Conservation (phyloP, 2,888 invertebrate species). For the Alitta virens region DNA sequence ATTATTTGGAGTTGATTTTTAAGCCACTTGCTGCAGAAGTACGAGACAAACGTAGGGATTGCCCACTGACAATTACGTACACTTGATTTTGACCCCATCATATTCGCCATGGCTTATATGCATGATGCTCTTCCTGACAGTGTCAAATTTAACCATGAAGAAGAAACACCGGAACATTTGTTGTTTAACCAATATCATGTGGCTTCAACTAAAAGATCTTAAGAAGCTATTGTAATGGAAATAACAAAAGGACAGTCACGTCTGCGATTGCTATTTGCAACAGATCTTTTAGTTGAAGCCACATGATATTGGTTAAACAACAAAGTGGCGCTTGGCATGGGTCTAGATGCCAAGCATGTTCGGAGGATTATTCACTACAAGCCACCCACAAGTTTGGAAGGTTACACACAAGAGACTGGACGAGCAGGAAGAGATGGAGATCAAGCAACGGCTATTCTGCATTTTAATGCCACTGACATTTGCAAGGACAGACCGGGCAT, state of each 20-base stretch:
- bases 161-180: too few species aligned
- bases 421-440: too few species aligned
- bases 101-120: too few species aligned
- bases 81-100: not conserved
- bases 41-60: not conserved
- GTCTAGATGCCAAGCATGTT: not conserved
- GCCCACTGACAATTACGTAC: not conserved
- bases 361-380: not conserved
- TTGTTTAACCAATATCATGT: too few species aligned
- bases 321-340: conserved; percentile 14
- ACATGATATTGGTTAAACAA: too few species aligned
- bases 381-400: not conserved
- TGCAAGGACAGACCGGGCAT: too few species aligned
- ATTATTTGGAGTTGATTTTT: not conserved
- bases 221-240: not conserved
- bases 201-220: too few species aligned
- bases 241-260: not conserved
- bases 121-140: too few species aligned
- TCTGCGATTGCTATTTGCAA: not conserved
- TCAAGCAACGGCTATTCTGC: not conserved
- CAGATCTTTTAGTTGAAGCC: too few species aligned
- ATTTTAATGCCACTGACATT: conserved; percentile 2
- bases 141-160: too few species aligned
- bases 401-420: conserved; percentile 2
- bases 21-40: not conserved